Evolutionary conservation across 2,797 vertebrate genomes (phyloP), one percentile per base, ranked within the genome.

Genomic region (Mareca penelope): DNA sequence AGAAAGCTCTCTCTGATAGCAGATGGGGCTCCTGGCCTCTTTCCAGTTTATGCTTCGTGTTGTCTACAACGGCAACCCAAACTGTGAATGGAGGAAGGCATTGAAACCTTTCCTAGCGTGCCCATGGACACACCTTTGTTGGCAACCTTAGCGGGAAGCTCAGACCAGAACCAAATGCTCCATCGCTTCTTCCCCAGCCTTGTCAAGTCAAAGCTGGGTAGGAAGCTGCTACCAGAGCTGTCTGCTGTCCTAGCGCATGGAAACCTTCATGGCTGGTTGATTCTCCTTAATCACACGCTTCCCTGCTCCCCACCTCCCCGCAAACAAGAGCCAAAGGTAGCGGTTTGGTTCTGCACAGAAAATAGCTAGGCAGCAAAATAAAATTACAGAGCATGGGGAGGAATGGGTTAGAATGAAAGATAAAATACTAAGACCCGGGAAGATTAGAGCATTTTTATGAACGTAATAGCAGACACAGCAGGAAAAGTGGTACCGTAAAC

Each of bases 21-120:
- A 98, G 97, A 97, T 97, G 97, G 88, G 96, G 46, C 93, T 94
- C 85, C 89, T 97, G 97, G 97, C 93, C 60, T 88, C 69, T 84
- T 93, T 97, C 97, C 97, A 98, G 91, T 14, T 84, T 24, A 42
- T 35, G 2, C 69, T 88, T 93, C 60, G 19, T 39, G 83, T 82
- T 95, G 75, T 77, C 80, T 95, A 55, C 89, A 89, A 77, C 28
- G 29, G 77, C 65, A 83, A 81, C 23, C 28, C 75, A 89, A 91
- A 94, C 71, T 80, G 68, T 40, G 75, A 96, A 90, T 39, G 35
- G 83, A 73, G 56, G 10, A 57, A 68, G 18, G 26, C 80, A 90
- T 67, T 18, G 22, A 59, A 72, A 6, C 3, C 0, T 53, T 90
- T 87, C 23, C 75, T 35, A 5, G 12, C 1, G 9, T 60, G 56